Evolutionary conservation across 92 coral and sea anemone species (phyloP), one percentile per base, ranked within the genome.

Genomic region (Porites cylindrica): DNA sequence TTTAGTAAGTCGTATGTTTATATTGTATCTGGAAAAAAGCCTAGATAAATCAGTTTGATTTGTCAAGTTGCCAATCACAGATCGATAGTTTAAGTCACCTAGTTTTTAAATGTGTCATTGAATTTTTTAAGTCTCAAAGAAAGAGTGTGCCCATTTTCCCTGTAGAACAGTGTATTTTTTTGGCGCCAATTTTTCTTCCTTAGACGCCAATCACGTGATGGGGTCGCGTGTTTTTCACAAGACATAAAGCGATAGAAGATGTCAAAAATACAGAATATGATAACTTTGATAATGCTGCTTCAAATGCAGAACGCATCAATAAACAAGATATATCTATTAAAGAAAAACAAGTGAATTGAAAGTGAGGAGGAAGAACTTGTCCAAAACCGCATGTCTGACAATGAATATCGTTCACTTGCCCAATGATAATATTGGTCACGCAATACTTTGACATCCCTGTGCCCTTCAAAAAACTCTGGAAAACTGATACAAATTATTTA

Each of bases 131-230:
- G 74, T 18, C 16, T 24, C 13, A 43, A 10, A 68, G 14, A 69
- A 69, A 69, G 11, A 69, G 74, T 69, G 74, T 26, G 13, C 51
- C 74, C 51, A 69, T 69, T 69, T 26, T 16, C 73, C 73, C 3
- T 24, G 26, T 10, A 69, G 21, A 69, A 69, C 1, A 16, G 16
- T 12, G 50, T 2, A 2, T 26, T 26, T 69, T 69, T 26, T 69
- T 26, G 6, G 17, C 4, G 4, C 16, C 29, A 24, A 8, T 69
- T 9, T 14, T 13, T 18, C 24, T 43, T 18, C 19, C 51, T 69
- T 69, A 69, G 13, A 4, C 51, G 8, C n/a, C 8, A 26, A 50
- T 69, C 21, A 69, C 73, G 8, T 69, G 73, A 69, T 18, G 13
- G 9, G 73, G 73, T 69, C 52, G 21, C 51, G 8, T 32, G 73